phyloP scores from a whole-genome alignment of 2,113 vertebrate genomes.

The Machaerirhynchus nigripectus region DNA sequence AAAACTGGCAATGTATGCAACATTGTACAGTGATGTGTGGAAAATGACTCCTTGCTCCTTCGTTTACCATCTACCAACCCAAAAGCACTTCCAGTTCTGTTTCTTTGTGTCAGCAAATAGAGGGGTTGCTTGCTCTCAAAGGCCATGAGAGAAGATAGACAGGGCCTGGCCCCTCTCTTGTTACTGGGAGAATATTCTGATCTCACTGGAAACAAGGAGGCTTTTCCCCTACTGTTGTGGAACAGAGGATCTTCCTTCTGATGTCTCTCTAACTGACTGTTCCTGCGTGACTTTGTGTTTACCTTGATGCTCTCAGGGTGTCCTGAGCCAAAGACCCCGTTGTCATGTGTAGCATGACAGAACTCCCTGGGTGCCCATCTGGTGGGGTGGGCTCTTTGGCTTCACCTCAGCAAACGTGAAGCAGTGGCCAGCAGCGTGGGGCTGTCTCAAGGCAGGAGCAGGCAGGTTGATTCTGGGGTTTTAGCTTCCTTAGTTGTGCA shows the following conservation, averaged over 20 bases:
- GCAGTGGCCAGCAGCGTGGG: neutral
- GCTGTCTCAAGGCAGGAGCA: neutral
- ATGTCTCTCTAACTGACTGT: neutral
- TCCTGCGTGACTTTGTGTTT: neutral
- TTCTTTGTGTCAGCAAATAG: neutral
- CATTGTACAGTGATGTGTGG: neutral
- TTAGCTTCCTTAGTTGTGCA: neutral
- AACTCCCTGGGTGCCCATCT: neutral
- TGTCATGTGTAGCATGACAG: neutral
- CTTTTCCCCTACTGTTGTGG: neutral
- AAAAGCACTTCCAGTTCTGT: neutral
- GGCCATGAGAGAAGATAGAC: neutral
- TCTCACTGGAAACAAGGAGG: neutral
- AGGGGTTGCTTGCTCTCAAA: neutral
- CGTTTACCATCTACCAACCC: neutral
- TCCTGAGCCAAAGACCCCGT: neutral
- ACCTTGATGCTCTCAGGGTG: neutral
- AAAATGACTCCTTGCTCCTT: neutral
- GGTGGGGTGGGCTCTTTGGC: neutral
- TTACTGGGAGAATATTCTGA: neutral
- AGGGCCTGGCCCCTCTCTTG: neutral
- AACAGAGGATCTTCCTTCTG: neutral
- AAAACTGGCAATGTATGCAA: neutral
- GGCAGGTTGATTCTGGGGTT: neutral
- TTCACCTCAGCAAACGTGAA: neutral